Conservation (phyloP, 2,113 vertebrate genomes). For the Calypte anna region DNA sequence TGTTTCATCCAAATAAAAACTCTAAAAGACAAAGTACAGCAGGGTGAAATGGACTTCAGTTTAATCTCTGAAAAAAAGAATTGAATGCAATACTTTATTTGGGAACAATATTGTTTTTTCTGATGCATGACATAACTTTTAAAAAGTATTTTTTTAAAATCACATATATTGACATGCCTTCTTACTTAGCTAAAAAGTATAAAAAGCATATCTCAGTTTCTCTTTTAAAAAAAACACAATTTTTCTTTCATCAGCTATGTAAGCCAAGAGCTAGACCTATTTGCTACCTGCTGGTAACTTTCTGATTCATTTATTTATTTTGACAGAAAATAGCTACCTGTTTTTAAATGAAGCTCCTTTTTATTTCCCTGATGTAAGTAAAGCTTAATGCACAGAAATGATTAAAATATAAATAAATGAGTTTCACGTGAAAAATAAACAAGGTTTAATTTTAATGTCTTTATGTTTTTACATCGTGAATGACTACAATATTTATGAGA, state of each 20-base stretch:
- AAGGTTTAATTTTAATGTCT: neutral
- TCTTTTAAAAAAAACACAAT: neutral
- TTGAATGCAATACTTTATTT: neutral
- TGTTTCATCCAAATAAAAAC: neutral
- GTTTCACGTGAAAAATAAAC: neutral
- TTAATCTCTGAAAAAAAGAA: neutral
- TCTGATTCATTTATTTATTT: neutral
- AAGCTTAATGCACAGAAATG: neutral
- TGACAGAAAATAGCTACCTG: rapidly evolving
- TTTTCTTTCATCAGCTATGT: neutral
- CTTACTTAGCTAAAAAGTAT: neutral
- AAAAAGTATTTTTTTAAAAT: neutral
- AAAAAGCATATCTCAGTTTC: rapidly evolving
- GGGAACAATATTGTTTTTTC: neutral
- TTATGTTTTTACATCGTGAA: neutral
- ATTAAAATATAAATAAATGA: neutral
- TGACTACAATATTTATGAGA: neutral
- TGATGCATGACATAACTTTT: rapidly evolving
- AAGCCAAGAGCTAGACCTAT: neutral
- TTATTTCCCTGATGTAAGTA: neutral
- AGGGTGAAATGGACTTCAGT: neutral
- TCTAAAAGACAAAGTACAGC: neutral
- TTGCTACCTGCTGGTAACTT: neutral
- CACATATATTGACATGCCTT: neutral
- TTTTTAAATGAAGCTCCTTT: neutral